Evolutionary conservation across 2,888 invertebrate species (phyloP).

Genomic region (Leptopilina syphax): DNA sequence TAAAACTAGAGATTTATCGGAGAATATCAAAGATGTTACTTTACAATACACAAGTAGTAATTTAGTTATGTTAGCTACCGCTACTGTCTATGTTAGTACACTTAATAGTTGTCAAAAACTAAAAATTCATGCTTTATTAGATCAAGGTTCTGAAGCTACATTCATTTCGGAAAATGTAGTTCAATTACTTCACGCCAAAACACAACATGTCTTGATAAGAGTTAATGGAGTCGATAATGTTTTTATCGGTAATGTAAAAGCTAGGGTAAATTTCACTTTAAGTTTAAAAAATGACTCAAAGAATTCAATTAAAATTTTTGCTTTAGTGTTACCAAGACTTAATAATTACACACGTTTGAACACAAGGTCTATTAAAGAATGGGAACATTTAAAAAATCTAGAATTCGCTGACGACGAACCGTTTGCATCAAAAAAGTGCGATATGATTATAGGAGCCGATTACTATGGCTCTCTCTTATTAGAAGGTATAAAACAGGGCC

Average conservation of each 20-base stretch:
- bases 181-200: not conserved
- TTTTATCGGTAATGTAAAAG: not conserved
- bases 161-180: conserved; percentile 14
- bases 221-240: not conserved
- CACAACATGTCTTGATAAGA: too few species aligned
- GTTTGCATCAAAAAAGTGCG: not conserved
- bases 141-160: not conserved
- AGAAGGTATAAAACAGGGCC: too few species aligned
- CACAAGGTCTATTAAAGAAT: not conserved
- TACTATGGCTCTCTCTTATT: not conserved
- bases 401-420: not conserved
- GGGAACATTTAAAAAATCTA: not conserved
- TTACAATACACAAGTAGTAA: not conserved
- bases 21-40: not conserved
- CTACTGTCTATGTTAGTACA: not conserved
- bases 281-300: not conserved
- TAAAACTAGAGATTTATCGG: not conserved
- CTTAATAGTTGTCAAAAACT: not conserved
- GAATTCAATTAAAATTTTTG: not conserved
- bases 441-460: too few species aligned
- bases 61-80: not conserved
- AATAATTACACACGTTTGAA: not conserved
- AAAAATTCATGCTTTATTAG: not conserved
- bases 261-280: not conserved
- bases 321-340: not conserved